Evolutionary conservation across 1,140 invertebrate species (phyloP), one percentile per base, ranked within the genome.

Genomic region (Ridgeia piscesae): DNA sequence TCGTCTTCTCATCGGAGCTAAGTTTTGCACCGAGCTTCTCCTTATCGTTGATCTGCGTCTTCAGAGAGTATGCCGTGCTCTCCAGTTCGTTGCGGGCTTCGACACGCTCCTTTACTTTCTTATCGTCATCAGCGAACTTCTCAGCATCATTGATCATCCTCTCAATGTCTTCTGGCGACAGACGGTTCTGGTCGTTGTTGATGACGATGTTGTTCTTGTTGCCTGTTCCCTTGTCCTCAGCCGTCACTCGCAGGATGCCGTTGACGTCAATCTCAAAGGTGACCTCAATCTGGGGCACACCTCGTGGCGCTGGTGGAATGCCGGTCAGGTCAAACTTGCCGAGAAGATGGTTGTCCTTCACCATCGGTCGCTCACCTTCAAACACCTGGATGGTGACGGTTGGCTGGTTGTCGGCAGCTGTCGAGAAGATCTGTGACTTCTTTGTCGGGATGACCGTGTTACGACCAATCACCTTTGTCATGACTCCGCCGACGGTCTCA

Each of bases 401-500:
- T 96, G 99, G 98, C 95, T 99, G 99, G 95, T 99, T 99, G 95
- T 99, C 99, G 33, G 98, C 98, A 89, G 99, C 99, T 17, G 99
- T 99, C 0, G 99, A 99, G 97, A 99, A 99, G 94, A 99, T 99
- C 95, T 99, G 99, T 8, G 98, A 99, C 95, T 99, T 99, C 96
- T 99, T 99, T n/a, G 99, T 99, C 33, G 99, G 99, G 94, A 99
- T 99, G 88, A 99, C 99, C 89, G 99, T 99, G 97, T 99, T 99
- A 95, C 99, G 96, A 92, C 98, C 98, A 95, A 99, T 99, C 35
- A 99, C 97, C 96, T 99, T 99, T 93, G 99, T 99, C 99, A 99
- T 99, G 21, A 99, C 99, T 93, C 99, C 99, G 93, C 99, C 99
- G 92, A 99, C 99, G 93, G 99, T 99, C 96, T 99, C 99, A 95